Percentiles rank a stretch among this genome's conserved stretches.
Conservation (phyloP, 2,888 invertebrate genomes). For the Netelia melanura region DNA sequence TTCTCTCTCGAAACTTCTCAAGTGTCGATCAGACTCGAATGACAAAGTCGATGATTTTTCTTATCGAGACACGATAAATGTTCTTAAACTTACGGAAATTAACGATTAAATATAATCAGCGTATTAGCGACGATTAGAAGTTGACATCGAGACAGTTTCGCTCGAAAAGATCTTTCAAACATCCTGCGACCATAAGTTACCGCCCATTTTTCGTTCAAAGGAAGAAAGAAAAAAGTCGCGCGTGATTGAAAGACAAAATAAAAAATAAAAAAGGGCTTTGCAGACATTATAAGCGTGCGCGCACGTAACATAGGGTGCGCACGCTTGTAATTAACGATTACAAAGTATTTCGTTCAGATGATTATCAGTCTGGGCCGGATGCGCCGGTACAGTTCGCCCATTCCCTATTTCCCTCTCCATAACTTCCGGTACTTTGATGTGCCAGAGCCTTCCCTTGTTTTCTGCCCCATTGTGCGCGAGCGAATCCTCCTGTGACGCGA, state of each 20-base stretch:
- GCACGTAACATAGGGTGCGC: conserved; percentile 20
- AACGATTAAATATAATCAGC: not conserved
- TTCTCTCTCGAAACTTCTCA: conserved; percentile 18
- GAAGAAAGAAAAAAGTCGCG: not conserved
- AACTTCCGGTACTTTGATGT: conserved; percentile 85
- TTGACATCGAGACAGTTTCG: not conserved
- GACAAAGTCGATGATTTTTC: not conserved
- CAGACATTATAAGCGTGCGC: no score
- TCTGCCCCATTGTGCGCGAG: conserved; percentile 81
- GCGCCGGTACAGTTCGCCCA: conserved; percentile 72
- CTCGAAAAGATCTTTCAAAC: conserved; percentile 15
- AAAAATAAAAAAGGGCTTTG: no score
- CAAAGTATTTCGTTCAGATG: conserved; percentile 85
- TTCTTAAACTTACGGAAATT: not conserved
- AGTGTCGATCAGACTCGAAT: conserved; percentile 26
- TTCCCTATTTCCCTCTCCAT: conserved; percentile 76
- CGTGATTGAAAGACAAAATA: not conserved
- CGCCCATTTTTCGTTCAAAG: not conserved
- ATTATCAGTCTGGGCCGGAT: conserved; percentile 85
- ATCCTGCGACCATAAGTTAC: not conserved
- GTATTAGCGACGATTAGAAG: not conserved
- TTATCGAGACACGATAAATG: not conserved
- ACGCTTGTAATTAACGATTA: conserved; percentile 84
- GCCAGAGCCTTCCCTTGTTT: conserved; percentile 82
- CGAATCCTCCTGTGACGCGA: conserved; percentile 57